Base-by-base conservation (phyloP, 2,888 invertebrate genomes). In the Drosophila aldrichi region DNA sequence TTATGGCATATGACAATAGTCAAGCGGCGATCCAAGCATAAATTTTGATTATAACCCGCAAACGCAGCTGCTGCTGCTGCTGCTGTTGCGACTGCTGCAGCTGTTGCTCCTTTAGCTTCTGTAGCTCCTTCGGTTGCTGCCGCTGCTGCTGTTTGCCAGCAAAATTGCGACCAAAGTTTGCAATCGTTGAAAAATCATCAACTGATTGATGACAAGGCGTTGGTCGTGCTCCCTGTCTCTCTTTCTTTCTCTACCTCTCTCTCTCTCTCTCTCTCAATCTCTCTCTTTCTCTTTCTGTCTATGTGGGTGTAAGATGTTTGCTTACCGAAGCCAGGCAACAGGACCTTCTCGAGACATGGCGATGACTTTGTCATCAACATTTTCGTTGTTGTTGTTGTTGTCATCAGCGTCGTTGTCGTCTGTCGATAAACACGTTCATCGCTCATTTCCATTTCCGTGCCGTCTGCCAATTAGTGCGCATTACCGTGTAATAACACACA, bases 361-460 rank as follows among this genome's bases (percentile, higher is more conserved):
- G 65, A 20, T 25, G 67, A 52, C 62, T 61, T 58, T 44, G 58
- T 65, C 68, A 49, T 49, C 56, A 63, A 71, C 60, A 41, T 34
- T 44, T 56, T 56, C 32, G 67, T 52, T 29, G 52, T 56, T 56
- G 41, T 32, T 22, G 51, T 32, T 34, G 77, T 43, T 52, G 46
- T 38, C 44, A 62, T 56, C 55, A 57, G 32, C 12, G 48, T 44
- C 34, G 58, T 71, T 49, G 72, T 63, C 64, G 70, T 71, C 70
- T 86, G 78, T 54, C 70, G 67, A 73, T 83, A 89, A 36, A 72
- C 63, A 59, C 54, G 54, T 22, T 52, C 38, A 55, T 43, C 77
- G 69, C 77, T 89, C 71, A 79, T 70, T 83, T 89, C 79, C 83
- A 88, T 88, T 86, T 84, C 84, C 40, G 84, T 81, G 89, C 64